Evolutionary conservation across 2,888 invertebrate genomes (phyloP), one percentile per base, ranked within the genome.

Genomic region (Paralinhomoeus sp.): DNA sequence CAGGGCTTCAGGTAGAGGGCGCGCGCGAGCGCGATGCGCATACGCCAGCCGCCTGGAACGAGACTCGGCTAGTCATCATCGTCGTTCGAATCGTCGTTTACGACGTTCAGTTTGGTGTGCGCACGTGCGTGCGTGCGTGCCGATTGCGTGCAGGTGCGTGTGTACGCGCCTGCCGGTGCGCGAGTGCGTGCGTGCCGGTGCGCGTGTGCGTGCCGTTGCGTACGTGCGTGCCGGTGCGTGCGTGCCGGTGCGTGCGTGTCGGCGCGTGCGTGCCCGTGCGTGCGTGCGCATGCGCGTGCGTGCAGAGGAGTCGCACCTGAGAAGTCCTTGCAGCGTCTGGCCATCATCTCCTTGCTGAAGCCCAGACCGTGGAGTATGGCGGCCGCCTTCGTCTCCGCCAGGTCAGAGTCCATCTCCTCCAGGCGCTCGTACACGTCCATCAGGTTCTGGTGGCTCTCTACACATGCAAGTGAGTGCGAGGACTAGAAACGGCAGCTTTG

Each of bases 341-440:
- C 54, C 56, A 73, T 72, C 74, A 74, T 75, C n/a, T 65, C 62
- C 45, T 65, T 65, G 64, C 74, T 78, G 65, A 99, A 99, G 18
- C 97, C 97, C 21, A 99, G 74, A 73, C 97, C 97, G 62, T 85
- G 78, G 13, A 99, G 72, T 54, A 99, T 85, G 59, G 81, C 76
- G 1, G 85, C 87, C 7, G 97, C 97, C 50, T 84, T 75, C 1
- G 80, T 78, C 66, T 85, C 84, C 0, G 93, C 97, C 34, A 82
- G 83, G 61, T 85, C 87, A 0, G 93, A 85, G 49, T 81, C 79
- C 67, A 99, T 78, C 52, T 93, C 93, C 50, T 99, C 97, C 55
- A 99, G 69, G 22, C 93, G 75, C 56, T 97, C 93, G 62, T 97
- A 99, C 23, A 99, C 75, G 62, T 97, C 93, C 78, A 93, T 78